Percentiles rank a stretch among this genome's conserved stretches.
phyloP scores from a whole-genome alignment of 2,113 vertebrate genomes.

The Pseudorasbora parva region DNA sequence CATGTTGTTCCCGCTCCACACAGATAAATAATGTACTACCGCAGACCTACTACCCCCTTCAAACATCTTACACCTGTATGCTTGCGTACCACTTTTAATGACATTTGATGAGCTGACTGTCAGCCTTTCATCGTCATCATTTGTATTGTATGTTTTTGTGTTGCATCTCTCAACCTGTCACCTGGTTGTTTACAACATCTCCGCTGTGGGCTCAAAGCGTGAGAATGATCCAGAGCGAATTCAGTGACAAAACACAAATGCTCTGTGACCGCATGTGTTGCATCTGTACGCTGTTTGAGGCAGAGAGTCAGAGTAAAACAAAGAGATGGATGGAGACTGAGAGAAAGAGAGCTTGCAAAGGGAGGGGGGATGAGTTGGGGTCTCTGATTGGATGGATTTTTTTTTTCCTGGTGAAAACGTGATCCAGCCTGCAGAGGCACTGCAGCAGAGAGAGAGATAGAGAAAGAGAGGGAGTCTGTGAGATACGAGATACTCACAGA shows the following conservation, averaged over 20 bases:
- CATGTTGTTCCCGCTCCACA: neutral
- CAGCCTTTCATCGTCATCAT: neutral
- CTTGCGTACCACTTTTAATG: neutral
- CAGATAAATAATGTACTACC: constrained; percentile 23
- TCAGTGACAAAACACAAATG: constrained; percentile 21
- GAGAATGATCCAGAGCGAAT: constrained; percentile 7
- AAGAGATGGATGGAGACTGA: constrained; percentile 40
- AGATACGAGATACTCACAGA: constrained; percentile 61
- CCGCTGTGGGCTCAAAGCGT: neutral
- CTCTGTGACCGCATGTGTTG: neutral
- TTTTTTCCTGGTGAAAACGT: constrained; percentile 70
- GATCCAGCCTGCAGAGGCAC: constrained; percentile 79
- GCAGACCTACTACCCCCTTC: neutral
- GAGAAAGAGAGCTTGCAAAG: constrained; percentile 35
- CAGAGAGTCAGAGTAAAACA: constrained; percentile 28
- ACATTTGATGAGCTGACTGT: neutral
- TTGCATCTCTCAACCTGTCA: neutral
- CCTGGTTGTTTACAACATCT: constrained; percentile 7
- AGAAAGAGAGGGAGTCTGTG: constrained; percentile 38
- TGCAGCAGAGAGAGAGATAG: constrained; percentile 74
- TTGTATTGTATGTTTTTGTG: neutral
- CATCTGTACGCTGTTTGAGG: constrained; percentile 35
- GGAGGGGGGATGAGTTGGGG: constrained; percentile 40
- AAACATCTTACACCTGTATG: neutral
- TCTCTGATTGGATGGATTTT: constrained; percentile 71